These are phyloP conservation scores for Buceros bicornis DNA, from an alignment of 2,797 vertebrate species.

Conservation along the genomic window DNA sequence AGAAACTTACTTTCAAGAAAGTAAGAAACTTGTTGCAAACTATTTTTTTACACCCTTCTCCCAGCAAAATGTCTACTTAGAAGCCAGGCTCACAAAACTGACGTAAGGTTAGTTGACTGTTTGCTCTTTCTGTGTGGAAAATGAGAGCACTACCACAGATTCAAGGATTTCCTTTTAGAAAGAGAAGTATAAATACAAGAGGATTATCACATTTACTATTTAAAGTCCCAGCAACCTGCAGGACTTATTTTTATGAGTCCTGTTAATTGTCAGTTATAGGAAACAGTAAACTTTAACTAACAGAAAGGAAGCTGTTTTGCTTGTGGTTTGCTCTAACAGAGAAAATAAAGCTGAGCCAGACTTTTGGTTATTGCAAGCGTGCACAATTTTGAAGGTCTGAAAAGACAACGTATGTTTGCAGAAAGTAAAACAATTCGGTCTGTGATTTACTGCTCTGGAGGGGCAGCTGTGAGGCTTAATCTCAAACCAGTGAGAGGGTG, in stretches of 20 bases:
- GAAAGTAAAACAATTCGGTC: neutral
- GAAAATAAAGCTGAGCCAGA: neutral
- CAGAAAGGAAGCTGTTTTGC: neutral
- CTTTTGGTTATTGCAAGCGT: neutral
- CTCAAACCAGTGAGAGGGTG: neutral
- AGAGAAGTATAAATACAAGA: slow-evolving; percentile 23
- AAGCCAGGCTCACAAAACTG: neutral
- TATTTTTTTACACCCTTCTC: neutral
- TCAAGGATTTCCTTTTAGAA: slow-evolving; percentile 40
- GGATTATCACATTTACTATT: slow-evolving; percentile 41
- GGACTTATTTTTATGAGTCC: slow-evolving; percentile 7
- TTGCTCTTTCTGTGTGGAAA: slow-evolving; percentile 9
- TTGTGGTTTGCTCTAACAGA: neutral
- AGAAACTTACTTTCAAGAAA: too few species aligned
- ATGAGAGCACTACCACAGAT: neutral
- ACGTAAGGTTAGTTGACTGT: neutral
- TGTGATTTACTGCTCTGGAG: neutral
- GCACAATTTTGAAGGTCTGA: neutral
- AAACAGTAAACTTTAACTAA: neutral
- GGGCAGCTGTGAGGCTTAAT: neutral
- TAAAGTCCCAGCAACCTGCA: neutral
- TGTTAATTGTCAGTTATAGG: neutral
- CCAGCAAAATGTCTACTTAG: neutral
- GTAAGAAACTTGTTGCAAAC: neutral
- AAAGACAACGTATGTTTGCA: neutral